phyloP scores from a whole-genome alignment of 2,888 invertebrate genomes.

The Oxytorus armatus region DNA sequence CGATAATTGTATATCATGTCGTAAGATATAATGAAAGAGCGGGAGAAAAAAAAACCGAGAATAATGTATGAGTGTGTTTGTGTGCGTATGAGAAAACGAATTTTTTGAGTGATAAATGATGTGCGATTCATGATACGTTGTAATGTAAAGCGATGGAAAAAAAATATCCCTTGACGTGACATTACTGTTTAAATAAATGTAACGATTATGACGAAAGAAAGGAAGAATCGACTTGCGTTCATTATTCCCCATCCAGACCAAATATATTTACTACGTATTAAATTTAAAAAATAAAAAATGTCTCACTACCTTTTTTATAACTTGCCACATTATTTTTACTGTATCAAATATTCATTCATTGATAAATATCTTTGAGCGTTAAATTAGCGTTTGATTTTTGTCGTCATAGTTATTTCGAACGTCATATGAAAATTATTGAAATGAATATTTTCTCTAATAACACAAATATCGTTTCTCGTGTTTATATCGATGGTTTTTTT shows the following conservation, averaged over 20 bases:
- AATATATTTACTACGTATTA: not conserved
- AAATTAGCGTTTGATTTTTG: too few relatives aligned
- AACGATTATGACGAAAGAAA: constrained; percentile 77
- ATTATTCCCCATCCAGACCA: constrained; percentile 8
- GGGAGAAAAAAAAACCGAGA: constrained; percentile 57
- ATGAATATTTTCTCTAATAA: too few relatives aligned
- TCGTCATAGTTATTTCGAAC: too few relatives aligned
- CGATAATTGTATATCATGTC: constrained; percentile 77
- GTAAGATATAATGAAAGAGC: constrained; percentile 71
- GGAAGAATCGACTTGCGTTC: constrained; percentile 22
- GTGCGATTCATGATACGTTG: constrained; percentile 70
- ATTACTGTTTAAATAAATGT: constrained; percentile 82
- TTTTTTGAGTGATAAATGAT: constrained; percentile 49
- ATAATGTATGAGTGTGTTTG: constrained; percentile 43
- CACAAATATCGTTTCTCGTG: too few relatives aligned
- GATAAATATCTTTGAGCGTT: too few relatives aligned
- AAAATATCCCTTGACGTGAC: constrained; percentile 79
- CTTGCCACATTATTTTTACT: too few relatives aligned
- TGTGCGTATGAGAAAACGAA: constrained; percentile 30
- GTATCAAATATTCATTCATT: too few relatives aligned
- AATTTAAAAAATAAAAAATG: too few relatives aligned
- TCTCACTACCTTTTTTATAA: too few relatives aligned
- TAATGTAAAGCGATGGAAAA: constrained; percentile 73
- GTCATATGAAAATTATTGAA: too few relatives aligned
- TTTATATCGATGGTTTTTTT: too few relatives aligned